Base-by-base conservation (phyloP, 2,797 vertebrate species). In the Alosa sapidissima region DNA sequence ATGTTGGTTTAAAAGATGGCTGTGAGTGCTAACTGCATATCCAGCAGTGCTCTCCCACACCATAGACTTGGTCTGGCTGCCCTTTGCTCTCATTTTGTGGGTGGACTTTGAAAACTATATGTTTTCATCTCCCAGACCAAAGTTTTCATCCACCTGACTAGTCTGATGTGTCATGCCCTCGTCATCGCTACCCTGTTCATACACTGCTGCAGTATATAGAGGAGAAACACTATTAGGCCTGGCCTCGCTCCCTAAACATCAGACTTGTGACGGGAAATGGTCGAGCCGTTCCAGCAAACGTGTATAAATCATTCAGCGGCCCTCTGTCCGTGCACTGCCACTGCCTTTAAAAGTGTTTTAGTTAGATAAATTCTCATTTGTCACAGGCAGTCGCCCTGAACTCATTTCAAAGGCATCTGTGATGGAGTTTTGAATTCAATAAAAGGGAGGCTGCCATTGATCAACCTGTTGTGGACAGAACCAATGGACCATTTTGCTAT, bases 321-420 rank as follows among this genome's bases (percentile, higher is more conserved):
- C 89, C 93, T 90, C 93, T 95, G 94, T 95, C 95, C 94, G 89
- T 93, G 90, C 89, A 86, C 88, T 88, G 86, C 88, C 87, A 55
- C 88, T 88, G 89, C 92, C 89, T 94, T 95, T 93, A 94, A 95
- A 95, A 92, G 91, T 86, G 86, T 91, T 95, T 95, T 94, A 94
- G 93, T 95, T 92, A 94, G 90, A 95, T 93, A 95, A 93, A 90
- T 94, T 95, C 94, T 94, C 89, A 95, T 95, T 95, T 95, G 94
- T 95, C 94, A 93, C 90, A 92, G 93, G 93, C 91, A 86, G 94
- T 95, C 94, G 93, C 89, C 91, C 89, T 93, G 93, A 94, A 95
- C 92, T 93, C 88, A 93, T 94, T 94, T 94, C 88, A 93, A 93
- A 94, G 93, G 91, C 93, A 91, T 92, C 92, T 90, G 90, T 89